Evolutionary conservation across 1,140 invertebrate species (phyloP).

Genomic region (Tetranychus urticae): DNA sequence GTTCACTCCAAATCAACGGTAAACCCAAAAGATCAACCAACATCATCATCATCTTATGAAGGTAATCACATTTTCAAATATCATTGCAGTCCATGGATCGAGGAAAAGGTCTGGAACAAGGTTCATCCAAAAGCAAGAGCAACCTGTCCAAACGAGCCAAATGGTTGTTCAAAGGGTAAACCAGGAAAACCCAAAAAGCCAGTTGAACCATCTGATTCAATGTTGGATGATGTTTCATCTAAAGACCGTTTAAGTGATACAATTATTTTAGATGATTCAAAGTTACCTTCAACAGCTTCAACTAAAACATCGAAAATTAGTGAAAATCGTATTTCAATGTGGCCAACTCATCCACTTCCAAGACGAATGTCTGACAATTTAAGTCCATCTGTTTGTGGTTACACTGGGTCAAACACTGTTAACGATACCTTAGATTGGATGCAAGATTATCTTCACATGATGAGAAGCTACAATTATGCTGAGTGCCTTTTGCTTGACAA

Average conservation of each 20-base stretch:
- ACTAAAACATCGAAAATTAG: not conserved
- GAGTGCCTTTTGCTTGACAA: not conserved
- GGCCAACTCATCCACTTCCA: not conserved
- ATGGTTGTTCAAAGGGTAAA: no score
- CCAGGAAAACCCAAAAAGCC: not conserved
- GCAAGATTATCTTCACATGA: not conserved
- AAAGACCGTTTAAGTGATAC: not conserved
- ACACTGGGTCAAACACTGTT: not conserved
- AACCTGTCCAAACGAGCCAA: not conserved
- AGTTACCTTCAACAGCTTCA: not conserved
- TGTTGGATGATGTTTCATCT: not conserved
- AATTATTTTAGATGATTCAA: not conserved
- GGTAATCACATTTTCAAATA: not conserved
- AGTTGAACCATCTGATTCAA: not conserved
- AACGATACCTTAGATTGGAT: not conserved
- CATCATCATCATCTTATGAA: not conserved
- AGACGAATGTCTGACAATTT: not conserved
- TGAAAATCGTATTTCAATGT: not conserved
- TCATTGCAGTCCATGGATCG: conserved; percentile 1
- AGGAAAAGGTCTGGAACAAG: not conserved
- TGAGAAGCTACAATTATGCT: not conserved
- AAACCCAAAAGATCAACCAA: not conserved
- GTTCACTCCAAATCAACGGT: not conserved
- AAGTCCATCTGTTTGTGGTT: not conserved
- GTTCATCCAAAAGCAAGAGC: not conserved